Conservation (phyloP, 2,113 vertebrate genomes). For the Merops nubicus region DNA sequence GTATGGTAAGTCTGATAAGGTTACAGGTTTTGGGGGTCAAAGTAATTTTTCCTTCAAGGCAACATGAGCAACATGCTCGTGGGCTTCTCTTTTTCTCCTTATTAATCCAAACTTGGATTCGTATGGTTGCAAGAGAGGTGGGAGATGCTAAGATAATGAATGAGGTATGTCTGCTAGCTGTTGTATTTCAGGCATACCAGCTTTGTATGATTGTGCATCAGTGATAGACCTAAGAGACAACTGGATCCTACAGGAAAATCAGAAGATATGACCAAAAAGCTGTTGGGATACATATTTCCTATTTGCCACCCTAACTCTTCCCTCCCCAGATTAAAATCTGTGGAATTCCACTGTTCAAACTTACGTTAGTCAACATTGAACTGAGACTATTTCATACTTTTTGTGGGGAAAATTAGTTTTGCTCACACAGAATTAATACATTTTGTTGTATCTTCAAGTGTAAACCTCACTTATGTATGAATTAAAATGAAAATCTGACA, state of each 20-base stretch:
- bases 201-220: not conserved
- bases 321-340: accelerated
- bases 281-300: too few species aligned
- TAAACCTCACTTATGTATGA: not conserved
- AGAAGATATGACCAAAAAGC: not conserved
- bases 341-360: not conserved
- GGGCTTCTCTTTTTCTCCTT: not conserved
- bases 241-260: not conserved
- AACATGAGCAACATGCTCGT: not conserved
- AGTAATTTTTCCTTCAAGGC: not conserved
- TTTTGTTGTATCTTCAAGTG: not conserved
- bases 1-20: not conserved
- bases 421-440: not conserved
- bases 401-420: not conserved
- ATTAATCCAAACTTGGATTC: not conserved
- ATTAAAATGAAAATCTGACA: not conserved
- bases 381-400: not conserved
- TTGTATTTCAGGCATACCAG: not conserved
- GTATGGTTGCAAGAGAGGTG: not conserved
- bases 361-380: not conserved
- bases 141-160: not conserved
- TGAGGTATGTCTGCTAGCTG: not conserved
- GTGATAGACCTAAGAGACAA: not conserved
- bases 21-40: not conserved
- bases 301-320: too few species aligned